phyloP scores from a whole-genome alignment of 2,113 vertebrate genomes.

The Bujurquina vittata region DNA sequence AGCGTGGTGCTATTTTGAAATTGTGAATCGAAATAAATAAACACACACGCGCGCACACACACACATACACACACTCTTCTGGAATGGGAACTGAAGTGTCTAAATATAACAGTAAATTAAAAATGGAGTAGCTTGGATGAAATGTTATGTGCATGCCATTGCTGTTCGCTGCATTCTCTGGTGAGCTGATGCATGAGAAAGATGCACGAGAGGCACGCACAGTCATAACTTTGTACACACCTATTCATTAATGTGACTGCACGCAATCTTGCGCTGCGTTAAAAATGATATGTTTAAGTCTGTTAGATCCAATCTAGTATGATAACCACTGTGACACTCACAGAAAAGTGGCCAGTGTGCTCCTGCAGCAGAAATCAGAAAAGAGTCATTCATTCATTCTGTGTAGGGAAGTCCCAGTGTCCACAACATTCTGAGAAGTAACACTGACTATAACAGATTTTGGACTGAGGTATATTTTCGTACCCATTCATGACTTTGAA shows the following conservation, averaged over 20 bases:
- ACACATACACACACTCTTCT: not conserved
- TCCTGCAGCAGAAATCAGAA: not conserved
- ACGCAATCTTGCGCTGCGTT: not conserved
- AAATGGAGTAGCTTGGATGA: not conserved
- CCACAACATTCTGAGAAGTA: not conserved
- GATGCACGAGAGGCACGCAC: not conserved
- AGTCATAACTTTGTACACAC: not conserved
- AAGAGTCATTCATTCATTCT: not conserved
- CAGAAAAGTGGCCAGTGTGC: not conserved
- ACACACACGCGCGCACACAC: too few relatives aligned
- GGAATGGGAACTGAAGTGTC: not conserved
- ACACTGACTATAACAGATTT: not conserved
- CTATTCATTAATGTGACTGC: not conserved
- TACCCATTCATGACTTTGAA: conserved; percentile 1
- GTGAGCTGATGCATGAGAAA: not conserved
- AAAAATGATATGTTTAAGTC: not conserved
- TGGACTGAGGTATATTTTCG: not conserved
- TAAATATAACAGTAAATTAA: not conserved
- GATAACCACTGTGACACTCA: not conserved
- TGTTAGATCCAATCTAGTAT: not conserved
- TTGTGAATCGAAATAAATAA: not conserved
- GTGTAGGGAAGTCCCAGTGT: not conserved
- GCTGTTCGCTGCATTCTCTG: not conserved
- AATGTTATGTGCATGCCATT: not conserved
- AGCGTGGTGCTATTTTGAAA: not conserved